Evolutionary conservation across 2,888 invertebrate genomes (phyloP), one percentile per base, ranked within the genome.

Genomic region (Brachypterus glaber): DNA sequence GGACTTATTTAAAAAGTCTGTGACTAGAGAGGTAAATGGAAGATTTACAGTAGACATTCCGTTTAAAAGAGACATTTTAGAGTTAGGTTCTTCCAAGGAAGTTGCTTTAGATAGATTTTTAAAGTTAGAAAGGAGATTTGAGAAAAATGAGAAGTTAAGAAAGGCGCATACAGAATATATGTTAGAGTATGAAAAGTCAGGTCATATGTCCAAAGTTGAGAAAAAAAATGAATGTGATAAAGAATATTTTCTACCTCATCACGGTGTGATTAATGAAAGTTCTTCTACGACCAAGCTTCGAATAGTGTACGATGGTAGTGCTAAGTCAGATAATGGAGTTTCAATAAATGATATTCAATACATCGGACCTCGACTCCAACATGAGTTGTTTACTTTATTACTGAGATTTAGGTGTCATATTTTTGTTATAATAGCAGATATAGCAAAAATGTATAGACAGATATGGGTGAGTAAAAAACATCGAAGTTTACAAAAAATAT

Each of bases 381-480:
- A 21, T 7, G 7, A 21, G 7, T 9, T 21, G 9, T 34, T 43
- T 35, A 21, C 31, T 8, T 44, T 50, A 30, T 32, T 47, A 32
- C 15, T 50, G 4, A 30, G 45, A 17, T 49, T 45, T 35, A 29
- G 48, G 24, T 17, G 36, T 18, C 30, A 47, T 21, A 16, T 12
- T 11, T 29, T 37, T 29, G 43, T 40, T 2, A 21, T 47, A 13
- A 33, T 41, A 4, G 44, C 38, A 2, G 48, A 51, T 26, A 40
- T 52, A 7, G 21, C 30, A n/a, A 49, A 48, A 39, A 51, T 49
- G 48, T 51, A 41, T 35, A 30, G 47, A 8, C 43, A 43, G 31
- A 33, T 48, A 2, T 17, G 35, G 2, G 35, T 43, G 13, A 37
- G 40, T 11, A 29, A 31, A 3, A 31, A 37, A 13, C 17, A 41